phyloP scores from a whole-genome alignment of 2,888 invertebrate genomes.

The Caenorhabditis wallacei region DNA sequence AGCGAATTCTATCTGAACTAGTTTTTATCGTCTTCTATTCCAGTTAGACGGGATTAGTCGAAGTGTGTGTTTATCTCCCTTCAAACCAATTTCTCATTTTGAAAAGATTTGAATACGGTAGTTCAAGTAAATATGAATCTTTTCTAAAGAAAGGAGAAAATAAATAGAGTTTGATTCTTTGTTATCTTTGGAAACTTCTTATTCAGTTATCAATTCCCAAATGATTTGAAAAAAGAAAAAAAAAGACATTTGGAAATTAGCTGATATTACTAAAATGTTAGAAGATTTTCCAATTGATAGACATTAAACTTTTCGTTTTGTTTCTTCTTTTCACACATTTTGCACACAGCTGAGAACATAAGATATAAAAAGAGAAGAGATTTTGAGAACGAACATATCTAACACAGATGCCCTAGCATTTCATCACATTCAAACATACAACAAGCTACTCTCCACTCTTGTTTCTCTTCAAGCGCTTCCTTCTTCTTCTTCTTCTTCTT shows the following conservation, averaged over 20 bases:
- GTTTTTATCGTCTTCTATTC: slow-evolving; percentile 1
- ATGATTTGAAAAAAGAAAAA: background rate
- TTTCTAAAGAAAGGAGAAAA: background rate
- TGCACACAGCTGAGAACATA: background rate
- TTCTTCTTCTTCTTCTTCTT: slow-evolving; percentile 38
- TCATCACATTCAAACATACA: slow-evolving; percentile 66
- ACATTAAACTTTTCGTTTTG: slow-evolving; percentile 7
- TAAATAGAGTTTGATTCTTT: background rate
- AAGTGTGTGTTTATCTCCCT: background rate
- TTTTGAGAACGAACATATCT: slow-evolving; percentile 22
- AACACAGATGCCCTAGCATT: slow-evolving; percentile 60
- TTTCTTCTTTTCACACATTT: too few relatives aligned
- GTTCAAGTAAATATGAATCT: background rate
- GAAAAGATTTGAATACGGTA: background rate
- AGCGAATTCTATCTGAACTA: slow-evolving; percentile 55
- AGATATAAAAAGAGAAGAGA: slow-evolving; percentile 15
- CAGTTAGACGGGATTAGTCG: background rate
- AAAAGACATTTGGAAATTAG: background rate
- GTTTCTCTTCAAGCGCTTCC: slow-evolving; percentile 30
- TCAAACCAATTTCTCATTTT: slow-evolving; percentile 9
- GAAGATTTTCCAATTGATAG: background rate
- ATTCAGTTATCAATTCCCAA: background rate
- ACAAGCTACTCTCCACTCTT: slow-evolving; percentile 53
- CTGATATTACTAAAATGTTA: background rate
- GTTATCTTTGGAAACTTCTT: background rate